Percentiles rank a stretch among this genome's conserved stretches.
Conservation (phyloP, 2,113 vertebrate genomes). For the Gymnobelideus leadbeateri region DNA sequence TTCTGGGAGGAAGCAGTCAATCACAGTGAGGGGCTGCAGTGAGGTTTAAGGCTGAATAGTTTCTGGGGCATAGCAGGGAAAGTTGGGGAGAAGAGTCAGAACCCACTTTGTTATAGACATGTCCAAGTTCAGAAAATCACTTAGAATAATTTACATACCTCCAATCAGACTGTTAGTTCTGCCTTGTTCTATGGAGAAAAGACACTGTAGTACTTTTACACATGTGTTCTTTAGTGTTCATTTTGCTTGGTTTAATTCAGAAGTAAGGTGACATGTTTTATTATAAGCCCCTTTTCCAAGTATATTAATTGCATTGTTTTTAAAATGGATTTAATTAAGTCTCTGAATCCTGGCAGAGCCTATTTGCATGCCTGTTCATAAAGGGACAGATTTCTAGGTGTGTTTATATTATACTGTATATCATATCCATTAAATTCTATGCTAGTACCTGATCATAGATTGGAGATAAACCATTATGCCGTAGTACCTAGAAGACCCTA, state of each 20-base stretch:
- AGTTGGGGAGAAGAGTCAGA: background rate
- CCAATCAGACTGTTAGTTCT: background rate
- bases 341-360: background rate
- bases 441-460: background rate
- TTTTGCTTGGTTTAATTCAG: background rate
- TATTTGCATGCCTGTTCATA: background rate
- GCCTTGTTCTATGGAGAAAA: background rate
- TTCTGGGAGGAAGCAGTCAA: background rate
- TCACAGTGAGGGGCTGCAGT: background rate
- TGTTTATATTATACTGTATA: background rate
- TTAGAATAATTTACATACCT: background rate
- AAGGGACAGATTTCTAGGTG: background rate
- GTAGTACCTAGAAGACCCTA: background rate
- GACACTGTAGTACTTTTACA: background rate
- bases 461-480: background rate
- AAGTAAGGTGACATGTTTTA: background rate
- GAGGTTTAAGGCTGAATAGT: background rate
- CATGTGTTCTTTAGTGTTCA: background rate
- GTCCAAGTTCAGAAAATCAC: background rate
- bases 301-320: background rate
- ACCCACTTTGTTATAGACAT: background rate
- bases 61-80: background rate
- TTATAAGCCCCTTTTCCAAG: background rate
- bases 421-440: background rate
- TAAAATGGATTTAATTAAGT: background rate